Conservation (phyloP, 2,888 invertebrate genomes). For the Alviniconcha strummeri region DNA sequence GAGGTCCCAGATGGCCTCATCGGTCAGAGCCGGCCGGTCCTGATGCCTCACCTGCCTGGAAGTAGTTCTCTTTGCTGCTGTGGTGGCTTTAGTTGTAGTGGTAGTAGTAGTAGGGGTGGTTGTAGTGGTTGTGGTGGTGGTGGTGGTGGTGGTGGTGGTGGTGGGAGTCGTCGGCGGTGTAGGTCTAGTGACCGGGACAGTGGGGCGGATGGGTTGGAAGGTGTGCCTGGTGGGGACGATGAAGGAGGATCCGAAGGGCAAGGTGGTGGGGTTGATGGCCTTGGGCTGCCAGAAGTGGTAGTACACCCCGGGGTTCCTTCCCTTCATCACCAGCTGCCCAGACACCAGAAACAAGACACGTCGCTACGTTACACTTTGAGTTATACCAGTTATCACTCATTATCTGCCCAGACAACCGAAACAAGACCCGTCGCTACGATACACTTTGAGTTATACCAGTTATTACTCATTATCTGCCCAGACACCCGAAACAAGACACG, state of each 20-base stretch:
- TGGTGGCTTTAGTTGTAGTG: not conserved
- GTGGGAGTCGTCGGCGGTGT: not conserved
- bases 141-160: not conserved
- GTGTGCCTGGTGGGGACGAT: not conserved
- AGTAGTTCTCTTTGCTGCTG: not conserved
- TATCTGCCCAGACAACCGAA: not conserved
- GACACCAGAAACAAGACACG: no score
- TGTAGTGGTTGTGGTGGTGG: not conserved
- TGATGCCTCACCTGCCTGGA: not conserved
- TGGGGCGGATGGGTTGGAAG: not conserved
- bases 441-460: not conserved
- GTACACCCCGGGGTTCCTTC: conserved; percentile 13
- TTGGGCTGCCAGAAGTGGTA: conserved; percentile 25
- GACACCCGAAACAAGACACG: no score
- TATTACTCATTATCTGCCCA: no score
- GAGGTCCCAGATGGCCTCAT: conserved; percentile 10
- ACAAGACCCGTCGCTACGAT: not conserved
- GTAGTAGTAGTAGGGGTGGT: not conserved
- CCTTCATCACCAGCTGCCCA: conserved; percentile 22
- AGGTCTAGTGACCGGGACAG: not conserved
- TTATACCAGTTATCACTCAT: no score
- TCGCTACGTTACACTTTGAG: no score
- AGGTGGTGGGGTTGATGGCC: not conserved
- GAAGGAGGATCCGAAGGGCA: conserved; percentile 22
- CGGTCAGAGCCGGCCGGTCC: not conserved